Base-by-base conservation (phyloP, 2,888 invertebrate genomes). In the Melipona bicolor region DNA sequence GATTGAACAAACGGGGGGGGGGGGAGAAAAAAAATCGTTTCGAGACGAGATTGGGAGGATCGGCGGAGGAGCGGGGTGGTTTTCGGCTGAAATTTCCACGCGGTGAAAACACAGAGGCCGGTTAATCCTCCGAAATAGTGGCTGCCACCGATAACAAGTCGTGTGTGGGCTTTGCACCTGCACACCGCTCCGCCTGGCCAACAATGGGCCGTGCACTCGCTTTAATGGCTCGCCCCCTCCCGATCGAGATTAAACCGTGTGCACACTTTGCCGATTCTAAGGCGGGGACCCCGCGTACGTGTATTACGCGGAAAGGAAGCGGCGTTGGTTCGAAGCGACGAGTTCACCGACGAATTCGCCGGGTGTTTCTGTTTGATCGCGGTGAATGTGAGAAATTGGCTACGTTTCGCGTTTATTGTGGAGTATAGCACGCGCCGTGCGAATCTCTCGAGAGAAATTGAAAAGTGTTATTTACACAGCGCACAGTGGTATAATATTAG, bases 141-240 rank as follows among this genome's bases (percentile, higher is more conserved):
- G 83, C 76, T 77, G 69, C 77, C 67, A 61, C 67, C 87, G 87
- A 87, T 87, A 87, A 87, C 87, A 70, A 80, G 76, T 77, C 77
- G 76, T 82, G 76, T 70, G 80, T 81, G 81, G 79, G 77, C 83
- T 87, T 85, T 88, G 65, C 88, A 88, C 85, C 85, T 88, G 78
- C 78, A 78, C 69, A 67, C 75, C 73, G 69, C 74, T 62, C 73
- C 36, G 64, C 50, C 61, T 68, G 67, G 61, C 81, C 75, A 78
- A 87, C 87, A 84, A 84, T 87, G 86, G 76, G 71, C 79, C 77
- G 79, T 81, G 85, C 85, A 83, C 83, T 85, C 83, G 74, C 79
- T 79, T 79, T 85, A 87, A 87, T 83, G 83, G 79, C 81, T 83
- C 73, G 59, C 9, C 24, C 61, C 52, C 76, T 49, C 59, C 78